A percentile compares a stretch with the other conserved stretches of the same genome.
Evolutionary conservation across 2,113 vertebrate species (phyloP).

Genomic region (Paedocypris sp.): DNA sequence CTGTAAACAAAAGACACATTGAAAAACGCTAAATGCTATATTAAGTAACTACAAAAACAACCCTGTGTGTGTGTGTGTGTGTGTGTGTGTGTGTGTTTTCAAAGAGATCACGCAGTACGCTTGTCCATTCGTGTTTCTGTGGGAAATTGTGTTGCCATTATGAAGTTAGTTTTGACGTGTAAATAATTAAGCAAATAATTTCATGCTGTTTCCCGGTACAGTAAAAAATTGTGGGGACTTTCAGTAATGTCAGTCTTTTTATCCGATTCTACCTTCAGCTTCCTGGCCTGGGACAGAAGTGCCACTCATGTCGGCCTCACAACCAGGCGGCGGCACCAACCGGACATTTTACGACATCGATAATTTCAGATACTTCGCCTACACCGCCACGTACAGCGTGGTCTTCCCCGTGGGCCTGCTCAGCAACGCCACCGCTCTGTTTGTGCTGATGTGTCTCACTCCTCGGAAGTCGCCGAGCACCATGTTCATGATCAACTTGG

Average conservation of each 20-base stretch:
- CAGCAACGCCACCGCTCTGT: conserved; percentile 46
- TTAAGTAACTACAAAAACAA: not conserved
- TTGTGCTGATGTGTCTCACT: conserved; percentile 41
- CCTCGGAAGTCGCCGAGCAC: conserved; percentile 38
- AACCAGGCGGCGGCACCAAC: not conserved
- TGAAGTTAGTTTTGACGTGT: too few species aligned
- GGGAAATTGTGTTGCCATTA: too few species aligned
- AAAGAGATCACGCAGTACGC: too few species aligned
- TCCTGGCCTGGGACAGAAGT: too few species aligned
- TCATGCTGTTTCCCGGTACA: too few species aligned
- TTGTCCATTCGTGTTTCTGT: too few species aligned
- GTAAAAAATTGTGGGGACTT: too few species aligned
- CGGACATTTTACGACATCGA: not conserved
- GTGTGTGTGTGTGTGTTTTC: too few species aligned
- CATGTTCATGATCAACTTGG: conserved; percentile 59
- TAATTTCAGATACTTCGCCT: conserved; percentile 47
- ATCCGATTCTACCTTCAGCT: conserved; percentile 1
- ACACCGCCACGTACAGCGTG: conserved; percentile 48
- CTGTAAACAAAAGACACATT: not conserved
- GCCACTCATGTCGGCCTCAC: not conserved
- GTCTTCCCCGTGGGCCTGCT: conserved; percentile 50
- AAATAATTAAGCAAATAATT: too few species aligned
- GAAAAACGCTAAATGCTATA: not conserved
- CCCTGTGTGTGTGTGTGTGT: not conserved
- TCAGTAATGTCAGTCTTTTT: too few species aligned